Evolutionary conservation across 2,113 vertebrate species (phyloP).

Genomic region (Cyanoderma ruficeps): DNA sequence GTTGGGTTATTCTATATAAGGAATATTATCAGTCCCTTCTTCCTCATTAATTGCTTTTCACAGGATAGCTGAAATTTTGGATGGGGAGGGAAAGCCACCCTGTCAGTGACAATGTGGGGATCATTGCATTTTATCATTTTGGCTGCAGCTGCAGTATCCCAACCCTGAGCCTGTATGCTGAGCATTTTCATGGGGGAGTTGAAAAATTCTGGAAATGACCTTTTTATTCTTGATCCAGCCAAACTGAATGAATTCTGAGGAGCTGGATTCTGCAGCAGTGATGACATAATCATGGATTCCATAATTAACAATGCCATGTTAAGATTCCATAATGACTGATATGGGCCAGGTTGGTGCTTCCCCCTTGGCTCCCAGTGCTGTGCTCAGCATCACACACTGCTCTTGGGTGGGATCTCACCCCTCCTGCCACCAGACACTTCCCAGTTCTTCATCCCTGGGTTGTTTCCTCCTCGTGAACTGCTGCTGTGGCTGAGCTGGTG

Average conservation of each 20-base stretch:
- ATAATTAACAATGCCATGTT: too few relatives aligned
- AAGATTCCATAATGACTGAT: not conserved
- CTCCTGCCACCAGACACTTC: not conserved
- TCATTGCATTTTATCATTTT: not conserved
- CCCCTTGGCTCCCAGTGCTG: not conserved
- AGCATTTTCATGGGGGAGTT: not conserved
- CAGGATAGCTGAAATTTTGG: not conserved
- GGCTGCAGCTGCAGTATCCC: not conserved
- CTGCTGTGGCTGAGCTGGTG: not conserved
- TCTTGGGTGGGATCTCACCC: not conserved
- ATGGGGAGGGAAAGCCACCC: not conserved
- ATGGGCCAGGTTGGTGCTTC: not conserved
- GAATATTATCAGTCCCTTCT: not conserved
- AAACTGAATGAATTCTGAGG: not conserved
- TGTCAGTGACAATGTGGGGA: not conserved
- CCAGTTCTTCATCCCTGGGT: not conserved
- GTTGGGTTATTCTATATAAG: not conserved
- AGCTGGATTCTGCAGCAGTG: not conserved
- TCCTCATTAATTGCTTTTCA: not conserved
- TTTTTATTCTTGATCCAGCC: not conserved
- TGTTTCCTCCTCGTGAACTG: not conserved
- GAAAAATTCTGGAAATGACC: not conserved
- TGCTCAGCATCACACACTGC: not conserved
- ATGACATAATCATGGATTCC: not conserved
- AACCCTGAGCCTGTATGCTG: not conserved